phyloP scores from a whole-genome alignment of 37 sponge, comb jelly and placozoan species.

The Beroe forskalii region DNA sequence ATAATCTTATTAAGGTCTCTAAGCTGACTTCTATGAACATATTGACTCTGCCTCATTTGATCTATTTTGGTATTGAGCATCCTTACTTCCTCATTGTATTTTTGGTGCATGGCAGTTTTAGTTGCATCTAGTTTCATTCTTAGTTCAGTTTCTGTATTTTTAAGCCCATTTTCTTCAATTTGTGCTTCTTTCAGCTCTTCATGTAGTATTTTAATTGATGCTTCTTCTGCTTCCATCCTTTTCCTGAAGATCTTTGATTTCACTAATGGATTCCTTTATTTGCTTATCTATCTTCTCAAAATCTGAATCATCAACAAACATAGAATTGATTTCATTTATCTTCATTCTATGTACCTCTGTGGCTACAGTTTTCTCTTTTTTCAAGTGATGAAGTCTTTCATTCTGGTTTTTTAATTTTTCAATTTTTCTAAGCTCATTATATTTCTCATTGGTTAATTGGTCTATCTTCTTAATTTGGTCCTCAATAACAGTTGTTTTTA shows the following conservation, averaged over 20 bases:
- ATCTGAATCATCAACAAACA: neutral
- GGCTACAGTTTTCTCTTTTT: neutral
- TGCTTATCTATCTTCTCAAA: neutral
- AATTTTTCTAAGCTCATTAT: neutral
- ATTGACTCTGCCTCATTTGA: neutral
- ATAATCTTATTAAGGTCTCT: neutral
- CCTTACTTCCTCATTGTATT: neutral
- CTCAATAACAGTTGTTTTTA: neutral
- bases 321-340: neutral
- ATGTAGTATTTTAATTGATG: neutral
- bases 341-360: neutral
- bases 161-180: neutral
- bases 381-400: neutral
- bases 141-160: neutral
- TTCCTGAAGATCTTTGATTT: neutral
- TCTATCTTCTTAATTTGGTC: neutral
- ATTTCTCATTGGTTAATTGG: neutral
- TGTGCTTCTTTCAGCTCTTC: neutral
- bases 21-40: neutral
- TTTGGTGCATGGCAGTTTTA: neutral
- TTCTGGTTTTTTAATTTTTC: neutral
- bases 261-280: neutral
- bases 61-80: neutral
- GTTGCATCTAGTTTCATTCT: neutral
- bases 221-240: neutral